A percentile compares a stretch with the other conserved stretches of the same genome.
Evolutionary conservation across 2,113 vertebrate genomes (phyloP).

Genomic region (Poeciliopsis prolifica): DNA sequence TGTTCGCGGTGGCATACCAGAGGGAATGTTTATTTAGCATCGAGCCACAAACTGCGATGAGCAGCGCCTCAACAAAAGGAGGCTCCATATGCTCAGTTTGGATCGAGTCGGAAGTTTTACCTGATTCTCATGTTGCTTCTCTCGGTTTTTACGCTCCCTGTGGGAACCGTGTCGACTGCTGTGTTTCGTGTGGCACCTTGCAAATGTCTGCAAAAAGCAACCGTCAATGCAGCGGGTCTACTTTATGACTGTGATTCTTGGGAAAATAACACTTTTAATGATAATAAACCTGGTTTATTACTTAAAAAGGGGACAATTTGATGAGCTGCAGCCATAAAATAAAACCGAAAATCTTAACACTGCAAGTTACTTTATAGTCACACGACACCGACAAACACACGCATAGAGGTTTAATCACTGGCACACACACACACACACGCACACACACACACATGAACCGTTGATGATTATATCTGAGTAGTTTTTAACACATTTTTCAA

Average conservation of each 20-base stretch:
- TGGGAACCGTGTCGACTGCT: not conserved
- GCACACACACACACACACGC: too few species aligned
- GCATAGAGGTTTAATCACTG: too few species aligned
- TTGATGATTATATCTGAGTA: too few species aligned
- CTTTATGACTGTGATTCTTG: not conserved
- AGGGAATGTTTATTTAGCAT: slow-evolving; percentile 66
- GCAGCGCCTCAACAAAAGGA: slow-evolving; percentile 49
- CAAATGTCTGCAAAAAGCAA: slow-evolving; percentile 1
- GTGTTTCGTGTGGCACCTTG: not conserved
- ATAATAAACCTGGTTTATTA: not conserved
- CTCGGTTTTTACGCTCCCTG: not conserved
- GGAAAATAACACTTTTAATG: not conserved
- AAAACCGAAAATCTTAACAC: too few species aligned
- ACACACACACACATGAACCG: too few species aligned
- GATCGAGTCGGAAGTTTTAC: slow-evolving; percentile 9
- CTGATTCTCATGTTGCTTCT: not conserved
- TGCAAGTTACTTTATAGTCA: too few species aligned
- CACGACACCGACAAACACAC: too few species aligned
- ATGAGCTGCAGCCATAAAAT: too few species aligned
- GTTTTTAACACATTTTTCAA: too few species aligned
- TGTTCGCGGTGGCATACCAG: slow-evolving; percentile 49
- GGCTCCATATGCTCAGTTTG: slow-evolving; percentile 46
- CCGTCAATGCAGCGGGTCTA: slow-evolving; percentile 6
- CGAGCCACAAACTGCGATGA: slow-evolving; percentile 43
- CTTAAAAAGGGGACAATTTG: too few species aligned